A percentile compares a stretch with the other conserved stretches of the same genome.
These are phyloP conservation scores for Anabas testudineus DNA, from an alignment of 2,797 vertebrate genomes.

Conservation along the genomic window DNA sequence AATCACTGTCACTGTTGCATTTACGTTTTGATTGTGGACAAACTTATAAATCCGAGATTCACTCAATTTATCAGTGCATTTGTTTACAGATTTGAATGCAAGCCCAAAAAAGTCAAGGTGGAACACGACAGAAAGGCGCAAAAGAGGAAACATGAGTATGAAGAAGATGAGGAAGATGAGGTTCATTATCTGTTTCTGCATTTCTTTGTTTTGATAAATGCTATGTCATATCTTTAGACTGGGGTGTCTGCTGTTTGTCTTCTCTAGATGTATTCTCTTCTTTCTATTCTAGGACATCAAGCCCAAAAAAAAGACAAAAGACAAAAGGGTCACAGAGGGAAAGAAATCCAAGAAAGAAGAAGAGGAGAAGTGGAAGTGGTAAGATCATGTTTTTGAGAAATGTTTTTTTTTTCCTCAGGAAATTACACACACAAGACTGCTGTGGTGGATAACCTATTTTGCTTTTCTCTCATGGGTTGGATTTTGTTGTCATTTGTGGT, in stretches of 20 bases:
- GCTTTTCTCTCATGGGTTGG: conserved; percentile 4
- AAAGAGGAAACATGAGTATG: conserved; percentile 92
- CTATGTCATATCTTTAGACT: not conserved
- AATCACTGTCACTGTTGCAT: not conserved
- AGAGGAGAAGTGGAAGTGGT: conserved; percentile 99
- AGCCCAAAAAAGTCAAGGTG: conserved; percentile 92
- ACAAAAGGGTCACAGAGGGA: conserved; percentile 86
- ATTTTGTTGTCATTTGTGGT: conserved; percentile 36
- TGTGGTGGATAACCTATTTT: conserved; percentile 1
- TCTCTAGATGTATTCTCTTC: conserved; percentile 16
- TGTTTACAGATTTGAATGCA: conserved; percentile 88
- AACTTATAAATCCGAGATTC: not conserved
- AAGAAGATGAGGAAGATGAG: conserved; percentile 91
- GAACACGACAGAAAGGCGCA: conserved; percentile 94
- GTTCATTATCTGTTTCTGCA: conserved; percentile 28
- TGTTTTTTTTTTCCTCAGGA: conserved; percentile 30
- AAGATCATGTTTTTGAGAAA: conserved; percentile 24
- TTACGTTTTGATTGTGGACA: not conserved
- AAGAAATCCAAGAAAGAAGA: conserved; percentile 96
- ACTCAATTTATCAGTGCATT: not conserved
- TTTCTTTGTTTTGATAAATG: conserved; percentile 1
- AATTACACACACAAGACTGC: conserved; percentile 1
- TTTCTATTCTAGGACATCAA: conserved; percentile 85
- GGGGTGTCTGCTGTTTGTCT: not conserved
- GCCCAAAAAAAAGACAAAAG: conserved; percentile 93